phyloP scores from a whole-genome alignment of 2,113 vertebrate species.

The Axis porcinus region DNA sequence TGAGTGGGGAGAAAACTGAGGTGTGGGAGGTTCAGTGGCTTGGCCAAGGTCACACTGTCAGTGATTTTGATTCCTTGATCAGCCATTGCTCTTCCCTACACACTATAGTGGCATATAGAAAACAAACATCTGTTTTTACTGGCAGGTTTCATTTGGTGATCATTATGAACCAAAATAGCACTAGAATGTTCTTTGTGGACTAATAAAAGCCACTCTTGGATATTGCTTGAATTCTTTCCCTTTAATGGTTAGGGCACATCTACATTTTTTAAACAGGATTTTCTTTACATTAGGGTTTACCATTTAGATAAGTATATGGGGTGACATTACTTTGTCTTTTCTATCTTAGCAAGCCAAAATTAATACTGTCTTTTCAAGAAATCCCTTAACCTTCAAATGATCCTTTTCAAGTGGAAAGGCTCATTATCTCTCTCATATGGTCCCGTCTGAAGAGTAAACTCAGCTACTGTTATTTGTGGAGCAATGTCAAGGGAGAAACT shows the following conservation, averaged over 20 bases:
- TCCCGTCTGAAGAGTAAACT: neutral
- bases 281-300: neutral
- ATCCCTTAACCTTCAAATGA: neutral
- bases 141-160: neutral
- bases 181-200: neutral
- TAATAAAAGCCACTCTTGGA: neutral
- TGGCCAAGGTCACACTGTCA: neutral
- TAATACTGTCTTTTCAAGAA: neutral
- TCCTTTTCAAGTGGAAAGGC: neutral
- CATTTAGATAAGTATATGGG: neutral
- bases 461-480: neutral
- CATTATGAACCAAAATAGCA: neutral
- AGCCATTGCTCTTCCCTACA: neutral
- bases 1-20: neutral
- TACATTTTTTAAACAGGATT: neutral
- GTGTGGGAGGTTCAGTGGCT: neutral
- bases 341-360: neutral
- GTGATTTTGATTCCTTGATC: neutral
- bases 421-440: neutral
- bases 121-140: neutral
- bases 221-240: neutral
- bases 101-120: neutral
- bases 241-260: neutral
- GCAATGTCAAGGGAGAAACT: neutral
- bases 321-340: neutral